Evolutionary conservation across 2,888 invertebrate species (phyloP), one percentile per base, ranked within the genome.

Genomic region (Carcina quercana): DNA sequence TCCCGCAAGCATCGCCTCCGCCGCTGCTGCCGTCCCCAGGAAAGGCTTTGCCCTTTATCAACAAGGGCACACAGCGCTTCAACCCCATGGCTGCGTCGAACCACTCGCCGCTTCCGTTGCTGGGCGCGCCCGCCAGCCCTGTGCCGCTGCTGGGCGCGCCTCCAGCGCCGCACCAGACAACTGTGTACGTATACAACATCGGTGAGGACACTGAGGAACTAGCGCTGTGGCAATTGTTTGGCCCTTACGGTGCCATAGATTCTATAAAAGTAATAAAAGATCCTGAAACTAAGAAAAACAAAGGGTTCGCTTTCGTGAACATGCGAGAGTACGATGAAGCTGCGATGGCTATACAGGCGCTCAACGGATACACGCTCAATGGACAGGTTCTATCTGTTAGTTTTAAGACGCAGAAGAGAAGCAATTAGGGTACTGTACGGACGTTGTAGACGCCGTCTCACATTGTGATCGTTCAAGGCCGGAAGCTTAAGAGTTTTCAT

Each of bases 321-420:
- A 85, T 85, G 85, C 68, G 85, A 50, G 85, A 85, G 64, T 85
- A 83, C 43, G 84, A 84, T 44, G 85, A 85, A 69, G 85, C 85
- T 12, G 79, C 85, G 15, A 74, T 83, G 78, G 85, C 85, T 49
- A 85, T 85, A 47, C 84, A 83, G 64, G 79, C 82, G 32, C 79
- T 85, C 59, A 85, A 85, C 43, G 85, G 85, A 44, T 83, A 82
- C 61, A 76, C 84, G 71, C 83, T 85, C 71, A 85, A 84, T 50
- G 85, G 84, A 50, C 85, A 85, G 72, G 85, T 85, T 65, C 70
- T 85, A 60, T 84, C 85, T 30, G 85, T 85, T 78, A 85, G 82
- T 73, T 85, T 85, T 80, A 85, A 85, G 73, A 85, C 85, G 42
- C 84, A 83, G 71, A 85, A 85, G 72, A 74, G 82, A 66, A 80